These are phyloP conservation scores for Bibio marci DNA, from an alignment of 2,888 invertebrate species.

Conservation along the genomic window DNA sequence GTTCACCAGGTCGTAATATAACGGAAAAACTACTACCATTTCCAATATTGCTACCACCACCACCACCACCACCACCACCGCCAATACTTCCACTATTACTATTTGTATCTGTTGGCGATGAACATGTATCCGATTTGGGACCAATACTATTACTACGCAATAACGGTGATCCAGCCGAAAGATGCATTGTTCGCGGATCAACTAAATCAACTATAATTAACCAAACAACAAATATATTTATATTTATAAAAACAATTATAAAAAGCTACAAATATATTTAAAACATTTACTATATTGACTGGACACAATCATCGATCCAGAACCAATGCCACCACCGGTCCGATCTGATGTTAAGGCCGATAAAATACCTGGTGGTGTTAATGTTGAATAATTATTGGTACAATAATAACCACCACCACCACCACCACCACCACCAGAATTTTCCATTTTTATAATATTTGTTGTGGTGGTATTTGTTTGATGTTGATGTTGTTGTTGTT, in stretches of 20 bases:
- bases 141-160: slow-evolving; percentile 13
- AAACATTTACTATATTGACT: slow-evolving; percentile 57
- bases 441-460: slow-evolving; percentile 49
- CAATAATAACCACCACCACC: slow-evolving; percentile 39
- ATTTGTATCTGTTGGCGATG: slow-evolving; percentile 19
- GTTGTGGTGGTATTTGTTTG: background rate
- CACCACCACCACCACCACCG: background rate
- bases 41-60: too few species aligned
- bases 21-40: too few species aligned
- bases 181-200: slow-evolving; percentile 25
- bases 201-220: slow-evolving; percentile 28
- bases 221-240: too few species aligned
- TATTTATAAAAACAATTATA: background rate
- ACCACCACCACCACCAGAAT: slow-evolving; percentile 32
- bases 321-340: too few species aligned
- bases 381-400: slow-evolving; percentile 59
- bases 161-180: slow-evolving; percentile 19
- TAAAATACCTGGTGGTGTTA: slow-evolving; percentile 28
- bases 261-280: background rate
- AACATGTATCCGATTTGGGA: slow-evolving; percentile 22
- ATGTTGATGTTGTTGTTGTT: slow-evolving; percentile 1
- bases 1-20: slow-evolving; percentile 21
- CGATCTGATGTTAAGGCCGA: slow-evolving; percentile 14
- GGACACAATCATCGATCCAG: slow-evolving; percentile 43
- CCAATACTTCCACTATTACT: slow-evolving; percentile 11